Percentiles rank a stretch among this genome's conserved stretches.
These are phyloP conservation scores for Conus betulinus DNA, from an alignment of 1,140 invertebrate genomes.

Conservation along the genomic window DNA sequence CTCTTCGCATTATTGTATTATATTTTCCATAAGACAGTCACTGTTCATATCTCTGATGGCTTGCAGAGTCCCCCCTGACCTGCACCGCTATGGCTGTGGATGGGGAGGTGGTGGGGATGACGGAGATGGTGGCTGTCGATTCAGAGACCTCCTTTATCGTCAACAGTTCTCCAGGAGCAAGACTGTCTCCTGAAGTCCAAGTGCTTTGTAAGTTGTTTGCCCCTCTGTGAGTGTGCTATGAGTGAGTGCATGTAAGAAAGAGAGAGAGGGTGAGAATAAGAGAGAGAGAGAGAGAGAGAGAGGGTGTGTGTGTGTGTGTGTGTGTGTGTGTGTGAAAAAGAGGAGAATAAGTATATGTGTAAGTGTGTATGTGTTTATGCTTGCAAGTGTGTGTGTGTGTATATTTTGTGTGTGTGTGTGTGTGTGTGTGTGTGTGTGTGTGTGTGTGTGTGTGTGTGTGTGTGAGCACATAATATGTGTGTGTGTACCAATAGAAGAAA, in stretches of 20 bases:
- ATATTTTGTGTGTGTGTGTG: no score
- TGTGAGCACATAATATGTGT: no score
- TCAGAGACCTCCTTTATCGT: slow-evolving; percentile 55
- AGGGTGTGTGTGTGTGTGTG: neutral
- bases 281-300: neutral
- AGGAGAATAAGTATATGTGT: neutral
- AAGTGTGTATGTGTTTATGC: neutral
- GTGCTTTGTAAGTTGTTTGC: slow-evolving; percentile 55
- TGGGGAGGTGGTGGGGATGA: slow-evolving; percentile 51
- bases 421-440: no score
- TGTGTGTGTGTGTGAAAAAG: neutral
- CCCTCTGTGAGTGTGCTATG: neutral
- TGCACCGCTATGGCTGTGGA: slow-evolving; percentile 57
- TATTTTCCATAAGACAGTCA: no score
- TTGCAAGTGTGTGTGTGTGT: neutral
- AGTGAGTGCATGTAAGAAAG: neutral
- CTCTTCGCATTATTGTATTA: no score
- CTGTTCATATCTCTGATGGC: no score
- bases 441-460: no score
- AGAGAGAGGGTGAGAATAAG: neutral
- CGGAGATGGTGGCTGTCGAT: slow-evolving; percentile 54
- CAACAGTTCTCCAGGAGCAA: slow-evolving; percentile 39
- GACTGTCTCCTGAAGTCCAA: slow-evolving; percentile 47
- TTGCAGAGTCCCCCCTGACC: slow-evolving; percentile 63
- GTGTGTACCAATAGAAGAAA: no score